Evolutionary conservation across 2,797 vertebrate species (phyloP).

Genomic region (Hirundo rustica): DNA sequence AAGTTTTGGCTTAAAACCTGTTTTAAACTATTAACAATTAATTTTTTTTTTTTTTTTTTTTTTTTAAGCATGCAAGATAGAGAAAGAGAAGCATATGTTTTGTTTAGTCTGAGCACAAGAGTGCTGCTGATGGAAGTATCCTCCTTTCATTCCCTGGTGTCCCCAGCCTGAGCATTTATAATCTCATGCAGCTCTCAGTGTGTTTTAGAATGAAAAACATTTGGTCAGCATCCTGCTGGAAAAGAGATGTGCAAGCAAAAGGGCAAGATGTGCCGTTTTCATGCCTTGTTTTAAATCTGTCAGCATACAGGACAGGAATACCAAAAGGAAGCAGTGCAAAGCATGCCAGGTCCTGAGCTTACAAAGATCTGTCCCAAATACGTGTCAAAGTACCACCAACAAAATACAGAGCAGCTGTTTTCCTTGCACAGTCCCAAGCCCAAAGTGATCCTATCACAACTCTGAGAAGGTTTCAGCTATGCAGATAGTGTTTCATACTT

Average conservation of each 20-base stretch:
- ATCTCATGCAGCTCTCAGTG: background rate
- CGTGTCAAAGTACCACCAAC: background rate
- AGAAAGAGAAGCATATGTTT: background rate
- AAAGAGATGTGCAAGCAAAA: background rate
- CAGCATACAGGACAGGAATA: background rate
- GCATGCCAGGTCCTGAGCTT: background rate
- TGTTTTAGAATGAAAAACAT: background rate
- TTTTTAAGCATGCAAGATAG: background rate
- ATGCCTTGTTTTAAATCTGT: background rate
- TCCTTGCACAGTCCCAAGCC: background rate
- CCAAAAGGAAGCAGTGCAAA: background rate
- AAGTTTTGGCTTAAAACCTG: slow-evolving; percentile 68
- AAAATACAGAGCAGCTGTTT: background rate
- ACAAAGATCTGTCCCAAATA: background rate
- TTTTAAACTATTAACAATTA: slow-evolving; percentile 70
- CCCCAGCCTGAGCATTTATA: background rate
- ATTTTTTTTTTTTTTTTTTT: background rate
- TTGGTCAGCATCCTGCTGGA: background rate
- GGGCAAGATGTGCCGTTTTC: background rate
- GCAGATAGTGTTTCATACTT: background rate
- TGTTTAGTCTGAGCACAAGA: background rate
- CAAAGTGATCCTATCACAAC: background rate
- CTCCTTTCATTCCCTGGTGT: background rate
- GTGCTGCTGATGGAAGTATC: background rate
- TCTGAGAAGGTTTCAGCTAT: background rate